Percentiles rank a stretch among this genome's conserved stretches.
These are phyloP conservation scores for Netelia fuscicornis DNA, from an alignment of 2,888 invertebrate genomes.

Conservation along the genomic window DNA sequence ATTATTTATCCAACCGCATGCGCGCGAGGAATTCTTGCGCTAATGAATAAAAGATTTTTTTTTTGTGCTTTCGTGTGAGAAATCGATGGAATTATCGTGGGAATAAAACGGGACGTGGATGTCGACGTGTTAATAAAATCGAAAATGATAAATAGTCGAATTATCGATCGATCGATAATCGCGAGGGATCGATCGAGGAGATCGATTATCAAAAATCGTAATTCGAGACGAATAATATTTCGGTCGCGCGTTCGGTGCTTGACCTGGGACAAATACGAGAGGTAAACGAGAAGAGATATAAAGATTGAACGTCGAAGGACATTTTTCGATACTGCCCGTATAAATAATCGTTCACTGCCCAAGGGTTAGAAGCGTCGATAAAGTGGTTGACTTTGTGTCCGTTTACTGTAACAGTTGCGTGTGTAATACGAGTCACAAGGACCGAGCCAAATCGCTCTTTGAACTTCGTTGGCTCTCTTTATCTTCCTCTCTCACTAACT, in stretches of 20 bases:
- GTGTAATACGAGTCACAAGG: background rate
- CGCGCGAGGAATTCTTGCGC: no score
- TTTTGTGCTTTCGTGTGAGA: no score
- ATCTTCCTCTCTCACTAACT: background rate
- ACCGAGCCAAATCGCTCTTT: background rate
- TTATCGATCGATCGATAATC: background rate
- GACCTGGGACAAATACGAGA: no score
- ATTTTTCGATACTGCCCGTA: slow-evolving; percentile 26
- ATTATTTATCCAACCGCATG: no score
- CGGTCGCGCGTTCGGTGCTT: no score
- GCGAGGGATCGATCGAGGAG: background rate
- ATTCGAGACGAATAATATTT: background rate
- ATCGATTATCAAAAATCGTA: background rate
- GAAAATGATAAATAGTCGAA: slow-evolving; percentile 2
- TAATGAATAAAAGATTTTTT: background rate
- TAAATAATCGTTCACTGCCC: slow-evolving; percentile 29
- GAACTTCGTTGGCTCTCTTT: no score
- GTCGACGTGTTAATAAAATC: background rate
- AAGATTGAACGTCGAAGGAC: no score
- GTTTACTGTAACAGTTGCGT: background rate
- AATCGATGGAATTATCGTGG: no score
- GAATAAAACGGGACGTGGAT: background rate
- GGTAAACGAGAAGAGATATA: no score
- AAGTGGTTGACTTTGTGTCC: slow-evolving; percentile 27
- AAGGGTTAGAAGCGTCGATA: no score